Base-by-base conservation (phyloP, 2,797 vertebrate genomes). In the Pangasius djambal region DNA sequence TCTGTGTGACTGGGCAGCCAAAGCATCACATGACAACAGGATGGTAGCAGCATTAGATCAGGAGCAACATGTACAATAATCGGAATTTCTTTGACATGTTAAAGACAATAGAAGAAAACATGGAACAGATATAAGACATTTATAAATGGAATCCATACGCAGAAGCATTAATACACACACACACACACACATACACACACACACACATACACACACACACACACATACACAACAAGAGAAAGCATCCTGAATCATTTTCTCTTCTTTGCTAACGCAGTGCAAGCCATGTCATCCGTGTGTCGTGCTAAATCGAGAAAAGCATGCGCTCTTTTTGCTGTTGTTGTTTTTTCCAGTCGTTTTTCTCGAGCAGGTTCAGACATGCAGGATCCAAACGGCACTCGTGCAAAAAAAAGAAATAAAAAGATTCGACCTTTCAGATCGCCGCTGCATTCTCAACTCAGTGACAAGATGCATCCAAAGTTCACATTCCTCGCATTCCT, bases 1-100 rank as follows among this genome's bases (percentile, higher is more conserved):
- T 94, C 94, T 96, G 94, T 93, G 96, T 95, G 95, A 95, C 95
- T 93, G 72, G 89, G 89, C 92, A 90, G 94, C 93, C 93, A 95
- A 95, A 95, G 95, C 92, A 89, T 92, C 94, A 97, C 96, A 94
- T 91, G 95, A 96, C 95, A 96, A 97, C 96, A 94, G 92, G 96
- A 96, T 97, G 96, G 93, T 69, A 88, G 89, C 93, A 94, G 91
- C 92, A 92, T 95, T 92, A 95, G 91, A 93, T 95, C 94, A 95
- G 88, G 69, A 83, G 69, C 93, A 94, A 96, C 95, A 95, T 92
- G 91, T 90, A 72, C 90, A 92, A 94, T 94, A 93, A 91, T 93
- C 90, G 94, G 90, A 93, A 92, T 90, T 88, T 89, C 87, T 91
- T 89, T 89, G 92, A 93, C 75, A 95, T 90, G 92, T 93, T 92